Evolutionary conservation across 2,797 vertebrate species (phyloP).

Genomic region (Sylvia borin): DNA sequence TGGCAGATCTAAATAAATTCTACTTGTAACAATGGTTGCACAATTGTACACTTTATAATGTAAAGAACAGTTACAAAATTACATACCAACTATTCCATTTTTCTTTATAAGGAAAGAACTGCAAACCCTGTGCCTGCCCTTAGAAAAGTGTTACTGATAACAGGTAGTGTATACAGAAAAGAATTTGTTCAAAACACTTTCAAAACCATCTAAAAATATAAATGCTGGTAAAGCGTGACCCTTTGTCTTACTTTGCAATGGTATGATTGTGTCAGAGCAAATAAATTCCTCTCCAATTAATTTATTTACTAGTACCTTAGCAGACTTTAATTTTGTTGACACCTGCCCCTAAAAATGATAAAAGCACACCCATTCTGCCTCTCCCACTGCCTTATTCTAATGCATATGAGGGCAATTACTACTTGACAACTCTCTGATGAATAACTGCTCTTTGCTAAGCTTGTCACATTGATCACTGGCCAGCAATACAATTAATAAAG

Average conservation of each 20-base stretch:
- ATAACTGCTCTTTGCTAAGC: conserved; percentile 69
- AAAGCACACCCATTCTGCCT: conserved; percentile 15
- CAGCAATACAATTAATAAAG: conserved; percentile 69
- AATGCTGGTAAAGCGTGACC: neutral
- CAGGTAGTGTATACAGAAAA: neutral
- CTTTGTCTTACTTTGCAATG: neutral
- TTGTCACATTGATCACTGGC: conserved; percentile 68
- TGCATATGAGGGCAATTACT: conserved; percentile 68
- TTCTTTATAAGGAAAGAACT: neutral
- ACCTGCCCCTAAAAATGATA: neutral
- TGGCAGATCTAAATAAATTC: neutral
- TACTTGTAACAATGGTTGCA: neutral
- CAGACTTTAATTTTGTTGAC: conserved; percentile 25
- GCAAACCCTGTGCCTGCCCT: neutral
- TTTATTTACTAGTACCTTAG: neutral
- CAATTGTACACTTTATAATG: neutral
- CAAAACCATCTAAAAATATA: neutral
- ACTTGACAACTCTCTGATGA: conserved; percentile 64
- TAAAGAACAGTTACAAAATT: neutral
- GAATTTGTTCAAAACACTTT: neutral
- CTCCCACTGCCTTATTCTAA: conserved; percentile 29
- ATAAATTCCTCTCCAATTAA: neutral
- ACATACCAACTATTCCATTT: neutral
- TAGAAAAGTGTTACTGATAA: neutral
- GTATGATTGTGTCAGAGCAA: neutral